phyloP scores from a whole-genome alignment of 2,888 invertebrate species.

The Cecidostiba fungosa region DNA sequence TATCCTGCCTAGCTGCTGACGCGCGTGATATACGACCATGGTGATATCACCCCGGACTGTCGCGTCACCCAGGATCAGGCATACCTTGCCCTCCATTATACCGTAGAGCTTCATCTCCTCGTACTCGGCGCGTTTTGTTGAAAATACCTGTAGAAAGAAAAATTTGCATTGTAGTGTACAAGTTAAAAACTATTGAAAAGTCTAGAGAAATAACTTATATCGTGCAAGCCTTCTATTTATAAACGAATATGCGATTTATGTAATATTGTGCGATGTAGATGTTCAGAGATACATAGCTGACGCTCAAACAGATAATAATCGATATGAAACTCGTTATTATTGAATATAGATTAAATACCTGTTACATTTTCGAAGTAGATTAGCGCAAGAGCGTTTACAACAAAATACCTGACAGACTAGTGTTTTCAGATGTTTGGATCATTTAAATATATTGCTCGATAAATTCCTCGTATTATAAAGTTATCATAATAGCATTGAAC shows the following conservation, averaged over 20 bases:
- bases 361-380: not conserved
- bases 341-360: not conserved
- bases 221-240: not conserved
- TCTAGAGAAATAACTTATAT: not conserved
- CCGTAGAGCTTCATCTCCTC: conserved; percentile 91
- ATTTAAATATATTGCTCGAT: not conserved
- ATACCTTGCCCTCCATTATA: conserved; percentile 87
- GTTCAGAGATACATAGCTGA: not conserved
- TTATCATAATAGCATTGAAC: not conserved
- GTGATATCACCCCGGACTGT: conserved; percentile 93
- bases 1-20: conserved; percentile 91
- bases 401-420: not conserved
- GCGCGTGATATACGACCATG: conserved; percentile 90
- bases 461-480: not conserved
- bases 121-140: conserved; percentile 91
- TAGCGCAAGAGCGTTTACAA: not conserved
- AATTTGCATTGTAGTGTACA: not conserved
- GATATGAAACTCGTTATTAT: not conserved
- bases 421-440: not conserved
- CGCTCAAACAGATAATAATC: not conserved
- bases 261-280: not conserved
- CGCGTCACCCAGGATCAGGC: conserved; percentile 79
- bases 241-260: not conserved
- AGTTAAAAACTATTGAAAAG: not conserved
- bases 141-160: conserved; percentile 81